These are phyloP conservation scores for Cottus gobio DNA, from an alignment of 2,113 vertebrate genomes.

Conservation along the genomic window DNA sequence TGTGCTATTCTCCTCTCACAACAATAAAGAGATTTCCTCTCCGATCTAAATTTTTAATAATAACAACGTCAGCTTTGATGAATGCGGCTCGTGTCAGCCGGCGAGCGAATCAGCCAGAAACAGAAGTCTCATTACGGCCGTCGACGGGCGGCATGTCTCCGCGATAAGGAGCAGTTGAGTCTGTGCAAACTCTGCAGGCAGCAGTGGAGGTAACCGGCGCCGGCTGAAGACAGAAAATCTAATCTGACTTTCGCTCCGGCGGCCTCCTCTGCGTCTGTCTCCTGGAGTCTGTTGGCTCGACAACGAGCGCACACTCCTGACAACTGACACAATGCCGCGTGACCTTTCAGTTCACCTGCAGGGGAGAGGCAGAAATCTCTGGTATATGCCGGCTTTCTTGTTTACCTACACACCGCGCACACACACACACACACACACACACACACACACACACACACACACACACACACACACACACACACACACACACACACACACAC, in stretches of 20 bases:
- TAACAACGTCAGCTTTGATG: constrained; percentile 60
- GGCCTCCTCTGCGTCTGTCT: constrained; percentile 40
- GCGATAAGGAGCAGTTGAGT: constrained; percentile 32
- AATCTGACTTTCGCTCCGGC: constrained; percentile 24
- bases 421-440: neutral
- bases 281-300: constrained; percentile 29
- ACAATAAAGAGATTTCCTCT: constrained; percentile 56
- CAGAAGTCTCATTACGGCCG: constrained; percentile 28
- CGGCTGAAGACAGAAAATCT: constrained; percentile 34
- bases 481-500: neutral
- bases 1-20: constrained; percentile 8
- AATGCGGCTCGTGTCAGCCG: constrained; percentile 55
- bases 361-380: constrained; percentile 50
- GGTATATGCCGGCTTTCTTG: constrained; percentile 20
- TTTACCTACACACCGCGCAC: constrained; percentile 9
- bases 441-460: neutral
- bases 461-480: neutral
- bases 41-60: constrained; percentile 60
- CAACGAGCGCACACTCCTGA: constrained; percentile 29
- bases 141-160: constrained; percentile 32
- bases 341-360: constrained; percentile 72
- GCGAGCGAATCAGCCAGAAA: constrained; percentile 55
- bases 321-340: constrained; percentile 49
- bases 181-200: constrained; percentile 5
- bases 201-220: neutral